phyloP scores from a whole-genome alignment of 2,113 vertebrate genomes.

The Misgurnus anguillicaudatus region DNA sequence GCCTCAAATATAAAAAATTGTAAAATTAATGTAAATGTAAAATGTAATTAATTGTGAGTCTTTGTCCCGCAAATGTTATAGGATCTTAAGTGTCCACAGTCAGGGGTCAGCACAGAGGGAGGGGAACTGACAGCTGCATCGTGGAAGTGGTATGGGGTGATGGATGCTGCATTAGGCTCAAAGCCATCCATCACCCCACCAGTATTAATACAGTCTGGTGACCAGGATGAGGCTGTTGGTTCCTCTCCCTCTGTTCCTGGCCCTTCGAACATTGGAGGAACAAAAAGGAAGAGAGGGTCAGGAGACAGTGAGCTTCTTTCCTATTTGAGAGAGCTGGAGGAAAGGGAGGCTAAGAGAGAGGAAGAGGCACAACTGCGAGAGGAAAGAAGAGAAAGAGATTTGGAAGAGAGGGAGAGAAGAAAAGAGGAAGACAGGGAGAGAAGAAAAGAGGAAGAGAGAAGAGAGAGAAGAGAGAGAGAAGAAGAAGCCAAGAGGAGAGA shows the following conservation, averaged over 20 bases:
- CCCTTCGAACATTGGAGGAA: not conserved
- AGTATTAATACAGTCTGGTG: not conserved
- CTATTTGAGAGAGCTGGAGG: not conserved
- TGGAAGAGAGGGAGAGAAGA: not conserved
- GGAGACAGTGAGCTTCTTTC: not conserved
- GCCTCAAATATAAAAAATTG: too few relatives aligned
- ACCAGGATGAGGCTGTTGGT: not conserved
- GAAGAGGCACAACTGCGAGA: not conserved
- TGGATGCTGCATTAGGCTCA: not conserved
- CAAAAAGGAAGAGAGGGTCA: not conserved
- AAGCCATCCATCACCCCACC: constrained; percentile 5
- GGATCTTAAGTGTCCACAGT: not conserved
- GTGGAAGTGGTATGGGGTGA: not conserved
- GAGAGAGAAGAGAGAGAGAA: not conserved
- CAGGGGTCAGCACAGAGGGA: constrained; percentile 6
- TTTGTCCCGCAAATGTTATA: not conserved
- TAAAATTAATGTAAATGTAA: not conserved
- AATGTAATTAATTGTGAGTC: not conserved
- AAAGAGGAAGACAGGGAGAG: not conserved
- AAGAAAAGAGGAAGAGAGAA: not conserved
- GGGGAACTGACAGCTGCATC: not conserved
- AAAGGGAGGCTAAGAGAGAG: not conserved
- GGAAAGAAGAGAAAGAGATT: not conserved
- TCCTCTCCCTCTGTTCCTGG: not conserved
- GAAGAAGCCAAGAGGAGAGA: not conserved